Conservation (phyloP, 2,113 vertebrate species). For the Apodemus sylvaticus region DNA sequence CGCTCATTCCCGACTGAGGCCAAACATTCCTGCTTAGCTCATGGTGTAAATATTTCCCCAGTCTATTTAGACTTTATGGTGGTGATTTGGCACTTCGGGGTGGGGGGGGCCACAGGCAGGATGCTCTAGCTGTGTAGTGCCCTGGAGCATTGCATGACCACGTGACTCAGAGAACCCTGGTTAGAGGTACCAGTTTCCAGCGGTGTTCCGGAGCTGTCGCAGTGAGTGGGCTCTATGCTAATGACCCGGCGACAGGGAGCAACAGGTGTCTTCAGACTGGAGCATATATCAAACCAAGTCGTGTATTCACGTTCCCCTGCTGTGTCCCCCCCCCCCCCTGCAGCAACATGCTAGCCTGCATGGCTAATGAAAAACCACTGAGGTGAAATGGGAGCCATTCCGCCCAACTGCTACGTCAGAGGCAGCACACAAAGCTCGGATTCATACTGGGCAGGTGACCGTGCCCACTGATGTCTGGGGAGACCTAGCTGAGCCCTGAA, state of each 20-base stretch:
- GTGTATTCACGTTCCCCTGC: accelerated
- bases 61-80: neutral
- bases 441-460: neutral
- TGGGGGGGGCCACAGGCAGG: neutral
- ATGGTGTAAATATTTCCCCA: neutral
- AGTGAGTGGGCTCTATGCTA: neutral
- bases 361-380: neutral
- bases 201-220: accelerated
- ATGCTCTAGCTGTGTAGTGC: neutral
- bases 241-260: accelerated
- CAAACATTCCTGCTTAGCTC: too few relatives aligned
- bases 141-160: neutral
- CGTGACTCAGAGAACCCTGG: accelerated
- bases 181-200: neutral
- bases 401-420: neutral
- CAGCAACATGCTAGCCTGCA: too few relatives aligned
- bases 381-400: neutral
- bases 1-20: neutral
- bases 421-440: neutral
- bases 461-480: neutral
- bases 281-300: neutral
- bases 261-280: neutral
- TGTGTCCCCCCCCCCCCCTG: too few relatives aligned
- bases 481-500: neutral
- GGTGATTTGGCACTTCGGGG: too few relatives aligned